Percentiles rank a stretch among this genome's conserved stretches.
Conservation (phyloP, 2,797 vertebrate species). For the Scleropages formosus region DNA sequence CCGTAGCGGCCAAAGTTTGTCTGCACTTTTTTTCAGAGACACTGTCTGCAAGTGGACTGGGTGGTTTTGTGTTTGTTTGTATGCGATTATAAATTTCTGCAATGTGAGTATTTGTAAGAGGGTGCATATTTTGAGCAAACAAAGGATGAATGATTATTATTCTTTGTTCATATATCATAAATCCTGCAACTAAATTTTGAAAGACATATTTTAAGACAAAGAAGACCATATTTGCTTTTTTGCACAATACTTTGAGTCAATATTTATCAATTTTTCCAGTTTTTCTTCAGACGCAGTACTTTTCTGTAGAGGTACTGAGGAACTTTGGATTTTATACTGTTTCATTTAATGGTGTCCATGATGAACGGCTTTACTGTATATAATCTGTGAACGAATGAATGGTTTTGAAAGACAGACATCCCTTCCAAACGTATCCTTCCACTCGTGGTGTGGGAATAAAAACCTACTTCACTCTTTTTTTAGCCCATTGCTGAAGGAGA, state of each 20-base stretch:
- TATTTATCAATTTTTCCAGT: conserved; percentile 40
- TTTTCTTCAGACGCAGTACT: conserved; percentile 23
- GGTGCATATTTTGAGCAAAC: conserved; percentile 33
- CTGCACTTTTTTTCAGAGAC: conserved; percentile 68
- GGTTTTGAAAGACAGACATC: not conserved
- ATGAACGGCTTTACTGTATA: not conserved
- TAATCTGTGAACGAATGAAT: conserved; percentile 14
- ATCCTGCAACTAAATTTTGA: conserved; percentile 42
- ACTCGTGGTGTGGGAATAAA: conserved; percentile 12
- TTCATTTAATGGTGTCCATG: conserved; percentile 10
- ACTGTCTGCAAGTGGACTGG: conserved; percentile 57
- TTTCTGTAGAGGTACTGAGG: conserved; percentile 16
- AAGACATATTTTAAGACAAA: conserved; percentile 52
- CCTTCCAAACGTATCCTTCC: not conserved
- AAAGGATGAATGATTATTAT: conserved; percentile 38
- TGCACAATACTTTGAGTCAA: conserved; percentile 62
- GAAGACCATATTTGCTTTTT: conserved; percentile 58
- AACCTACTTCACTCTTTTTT: conserved; percentile 1
- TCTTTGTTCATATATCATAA: conserved; percentile 35
- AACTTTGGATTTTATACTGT: conserved; percentile 24
- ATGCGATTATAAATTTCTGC: conserved; percentile 36
- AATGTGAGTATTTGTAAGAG: conserved; percentile 42
- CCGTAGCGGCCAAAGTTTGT: conserved; percentile 41
- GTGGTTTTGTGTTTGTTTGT: conserved; percentile 26
- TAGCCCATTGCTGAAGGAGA: not conserved